Base-by-base conservation (phyloP, 2,888 invertebrate species). In the Autographa pulchrina region DNA sequence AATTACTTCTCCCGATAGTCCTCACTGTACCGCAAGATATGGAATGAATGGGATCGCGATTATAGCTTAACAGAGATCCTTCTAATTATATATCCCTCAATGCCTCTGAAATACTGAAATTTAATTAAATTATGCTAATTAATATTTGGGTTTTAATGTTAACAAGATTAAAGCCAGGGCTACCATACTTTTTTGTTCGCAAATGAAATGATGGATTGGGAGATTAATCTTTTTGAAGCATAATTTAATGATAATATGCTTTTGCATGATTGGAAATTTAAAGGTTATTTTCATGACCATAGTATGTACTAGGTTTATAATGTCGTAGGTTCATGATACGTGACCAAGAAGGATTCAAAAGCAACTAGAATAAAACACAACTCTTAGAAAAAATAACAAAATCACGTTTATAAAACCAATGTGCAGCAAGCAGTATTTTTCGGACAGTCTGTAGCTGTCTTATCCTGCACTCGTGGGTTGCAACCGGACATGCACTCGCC, bases 71-170 rank as follows among this genome's bases (percentile, higher is more conserved):
- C 62, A 74, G 60, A 38, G 72, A 65, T 32, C 62, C 54, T 62
- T 73, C 66, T 83, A 78, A 80, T 84, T 84, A 82, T 70, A 74
- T 72, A 73, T 64, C 62, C 70, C 62, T 76, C 64, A 75, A 71
- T 80, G 72, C 64, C 65, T 66, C 48, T 13, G 48, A 67, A 70
- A 68, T 67, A 69, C 66, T 64, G 68, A 66, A 75, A 61, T 65
- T 73, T 74, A 73, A 82, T 80, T 70, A 69, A 75, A 80, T 76
- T 65, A 60, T 62, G 41, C 16, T 76, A 67, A 73, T 73, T 72
- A 74, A 74, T 67, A 68, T 72, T 70, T 48, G 31, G 18, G 18
- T 60, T 66, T 60, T 52, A 60, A 76, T 52, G 35, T 62, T 67
- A 14, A 64, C 64, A 48, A 38, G 59, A 32, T 41, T 68, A 16